Conservation (phyloP, 2,888 invertebrate genomes). For the Brachyopa scutellaris region DNA sequence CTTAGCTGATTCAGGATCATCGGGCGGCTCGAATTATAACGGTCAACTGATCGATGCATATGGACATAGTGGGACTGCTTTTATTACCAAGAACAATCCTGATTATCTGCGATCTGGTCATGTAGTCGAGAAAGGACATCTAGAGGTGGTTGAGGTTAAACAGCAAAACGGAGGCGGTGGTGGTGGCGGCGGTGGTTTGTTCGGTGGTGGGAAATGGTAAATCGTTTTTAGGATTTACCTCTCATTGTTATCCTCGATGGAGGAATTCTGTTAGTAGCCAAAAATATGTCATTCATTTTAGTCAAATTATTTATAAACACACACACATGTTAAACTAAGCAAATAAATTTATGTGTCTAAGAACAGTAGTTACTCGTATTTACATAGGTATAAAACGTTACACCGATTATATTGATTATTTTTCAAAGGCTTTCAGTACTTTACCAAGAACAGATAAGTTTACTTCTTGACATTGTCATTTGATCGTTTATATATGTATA, state of each 20-base stretch:
- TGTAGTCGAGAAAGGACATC: conserved; percentile 56
- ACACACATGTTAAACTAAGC: conserved; percentile 42
- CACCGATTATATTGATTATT: too few species aligned
- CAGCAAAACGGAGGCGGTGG: not conserved
- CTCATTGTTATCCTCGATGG: conserved; percentile 19
- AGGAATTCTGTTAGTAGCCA: conserved; percentile 42
- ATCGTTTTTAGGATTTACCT: not conserved
- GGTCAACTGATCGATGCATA: conserved; percentile 21
- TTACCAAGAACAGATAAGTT: too few species aligned
- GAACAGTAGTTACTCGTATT: too few species aligned
- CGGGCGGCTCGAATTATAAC: conserved; percentile 16
- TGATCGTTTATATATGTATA: too few species aligned
- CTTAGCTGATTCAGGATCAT: conserved; percentile 27
- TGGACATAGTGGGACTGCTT: conserved; percentile 32
- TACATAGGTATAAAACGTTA: too few species aligned
- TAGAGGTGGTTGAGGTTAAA: conserved; percentile 12
- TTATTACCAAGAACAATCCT: not conserved
- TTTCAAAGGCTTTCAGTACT: too few species aligned
- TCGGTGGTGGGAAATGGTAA: conserved; percentile 46
- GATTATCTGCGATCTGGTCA: conserved; percentile 39
- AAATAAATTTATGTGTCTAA: conserved; percentile 27
- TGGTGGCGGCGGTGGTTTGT: not conserved
- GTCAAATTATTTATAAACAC: conserved; percentile 60
- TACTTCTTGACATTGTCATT: too few species aligned
- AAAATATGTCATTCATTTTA: conserved; percentile 58